Conservation (phyloP, 1,140 invertebrate species). For the Scaptomyza graminum region DNA sequence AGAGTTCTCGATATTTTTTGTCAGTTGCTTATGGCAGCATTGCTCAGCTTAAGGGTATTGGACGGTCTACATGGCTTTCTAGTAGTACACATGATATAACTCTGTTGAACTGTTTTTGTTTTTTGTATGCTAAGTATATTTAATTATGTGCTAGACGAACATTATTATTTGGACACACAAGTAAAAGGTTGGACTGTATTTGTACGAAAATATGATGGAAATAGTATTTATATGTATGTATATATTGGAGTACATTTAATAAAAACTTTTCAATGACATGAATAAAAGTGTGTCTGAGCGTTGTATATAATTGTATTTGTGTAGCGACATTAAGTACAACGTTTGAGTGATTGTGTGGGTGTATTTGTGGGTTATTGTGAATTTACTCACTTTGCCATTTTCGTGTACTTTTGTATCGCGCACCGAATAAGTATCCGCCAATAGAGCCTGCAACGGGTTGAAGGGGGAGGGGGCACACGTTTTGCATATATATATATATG, state of each 20-base stretch:
- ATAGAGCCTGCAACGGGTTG: constrained; percentile 83
- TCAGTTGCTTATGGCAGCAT: constrained; percentile 5
- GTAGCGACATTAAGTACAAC: constrained; percentile 12
- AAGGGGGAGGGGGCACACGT: constrained; percentile 20
- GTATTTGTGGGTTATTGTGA: constrained; percentile 41
- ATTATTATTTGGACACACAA: constrained; percentile 12
- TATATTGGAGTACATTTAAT: constrained; percentile 33
- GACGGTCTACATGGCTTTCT: constrained; percentile 27
- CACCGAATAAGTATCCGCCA: constrained; percentile 86
- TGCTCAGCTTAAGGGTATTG: constrained; percentile 10
- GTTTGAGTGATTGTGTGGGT: constrained; percentile 8
- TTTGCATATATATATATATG: constrained; percentile 40
- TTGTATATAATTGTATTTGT: constrained; percentile 7
- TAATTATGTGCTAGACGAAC: constrained; percentile 29
- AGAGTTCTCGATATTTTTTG: constrained; percentile 9
- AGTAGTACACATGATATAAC: constrained; percentile 5
- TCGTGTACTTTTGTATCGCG: constrained; percentile 92
- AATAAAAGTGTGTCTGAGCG: constrained; percentile 1
- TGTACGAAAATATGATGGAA: constrained; percentile 5
- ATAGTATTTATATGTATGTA: background rate
- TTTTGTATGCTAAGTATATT: background rate
- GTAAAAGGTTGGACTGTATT: constrained; percentile 10
- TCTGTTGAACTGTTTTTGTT: background rate
- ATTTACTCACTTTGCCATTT: constrained; percentile 90
- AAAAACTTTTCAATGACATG: constrained; percentile 32